phyloP scores from a whole-genome alignment of 35 echinoderm and acorn worm species.

The Chiridota heheva region DNA sequence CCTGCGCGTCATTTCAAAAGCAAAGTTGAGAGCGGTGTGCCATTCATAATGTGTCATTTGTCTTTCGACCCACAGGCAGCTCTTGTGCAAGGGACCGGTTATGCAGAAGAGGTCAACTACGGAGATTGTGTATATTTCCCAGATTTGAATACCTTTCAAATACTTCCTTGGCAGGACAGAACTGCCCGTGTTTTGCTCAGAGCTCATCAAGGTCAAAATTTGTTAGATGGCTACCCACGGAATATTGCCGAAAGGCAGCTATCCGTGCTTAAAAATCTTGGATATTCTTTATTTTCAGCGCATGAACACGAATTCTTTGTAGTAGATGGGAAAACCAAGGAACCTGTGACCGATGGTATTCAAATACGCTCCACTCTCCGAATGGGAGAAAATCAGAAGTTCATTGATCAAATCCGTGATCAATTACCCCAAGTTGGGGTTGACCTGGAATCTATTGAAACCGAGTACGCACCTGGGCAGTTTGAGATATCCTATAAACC shows the following conservation, averaged over 20 bases:
- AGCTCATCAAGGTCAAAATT: neutral
- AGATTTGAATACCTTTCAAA: slow-evolving; percentile 55
- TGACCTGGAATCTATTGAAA: slow-evolving; percentile 39
- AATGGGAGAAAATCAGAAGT: slow-evolving; percentile 13
- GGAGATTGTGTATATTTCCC: slow-evolving; percentile 44
- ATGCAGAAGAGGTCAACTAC: slow-evolving; percentile 51
- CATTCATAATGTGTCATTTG: slow-evolving; percentile 32
- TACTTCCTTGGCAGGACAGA: slow-evolving; percentile 34
- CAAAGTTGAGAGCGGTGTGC: slow-evolving; percentile 46
- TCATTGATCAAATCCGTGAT: slow-evolving; percentile 39
- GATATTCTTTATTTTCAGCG: slow-evolving; percentile 29
- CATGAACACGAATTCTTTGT: slow-evolving; percentile 65
- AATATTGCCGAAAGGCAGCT: slow-evolving; percentile 21
- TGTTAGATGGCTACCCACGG: slow-evolving; percentile 11
- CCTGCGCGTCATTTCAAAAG: slow-evolving; percentile 54
- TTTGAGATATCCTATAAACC: slow-evolving; percentile 62
- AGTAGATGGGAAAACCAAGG: slow-evolving; percentile 5
- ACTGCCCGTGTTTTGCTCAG: slow-evolving; percentile 42
- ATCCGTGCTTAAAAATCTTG: neutral
- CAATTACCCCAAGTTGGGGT: slow-evolving; percentile 31
- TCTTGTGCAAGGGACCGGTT: slow-evolving; percentile 31
- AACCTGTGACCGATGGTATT: neutral
- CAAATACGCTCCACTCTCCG: slow-evolving; percentile 5
- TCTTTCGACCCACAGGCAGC: slow-evolving; percentile 35
- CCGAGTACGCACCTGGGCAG: slow-evolving; percentile 47